phyloP scores from a whole-genome alignment of 2,888 invertebrate species.

The Melinaea menophilus region DNA sequence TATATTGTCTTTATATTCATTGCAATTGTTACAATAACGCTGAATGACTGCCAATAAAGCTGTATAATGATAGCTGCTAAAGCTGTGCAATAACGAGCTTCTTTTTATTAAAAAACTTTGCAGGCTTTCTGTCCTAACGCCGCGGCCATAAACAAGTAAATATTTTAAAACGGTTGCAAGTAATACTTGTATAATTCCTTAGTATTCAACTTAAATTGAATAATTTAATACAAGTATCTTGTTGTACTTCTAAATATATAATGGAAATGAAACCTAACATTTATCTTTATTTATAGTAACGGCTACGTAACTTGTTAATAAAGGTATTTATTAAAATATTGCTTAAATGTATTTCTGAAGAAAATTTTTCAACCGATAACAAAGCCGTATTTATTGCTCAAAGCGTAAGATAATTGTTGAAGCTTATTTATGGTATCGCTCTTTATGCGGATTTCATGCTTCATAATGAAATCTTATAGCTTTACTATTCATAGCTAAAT shows the following conservation, averaged over 20 bases:
- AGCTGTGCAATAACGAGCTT: constrained; percentile 28
- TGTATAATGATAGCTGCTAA: constrained; percentile 32
- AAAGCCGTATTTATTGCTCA: constrained; percentile 27
- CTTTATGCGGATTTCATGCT: constrained; percentile 13
- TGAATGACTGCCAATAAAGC: constrained; percentile 37
- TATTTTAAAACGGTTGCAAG: not conserved
- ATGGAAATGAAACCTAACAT: constrained; percentile 17
- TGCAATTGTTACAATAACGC: constrained; percentile 36
- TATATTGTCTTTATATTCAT: constrained; percentile 37
- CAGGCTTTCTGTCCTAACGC: constrained; percentile 21
- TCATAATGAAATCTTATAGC: no score
- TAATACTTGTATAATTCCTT: no score
- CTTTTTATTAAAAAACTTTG: constrained; percentile 39
- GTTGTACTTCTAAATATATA: not conserved
- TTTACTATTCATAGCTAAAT: no score
- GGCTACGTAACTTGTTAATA: constrained; percentile 25
- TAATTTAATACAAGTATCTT: not conserved
- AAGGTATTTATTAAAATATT: constrained; percentile 23
- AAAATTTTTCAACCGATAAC: constrained; percentile 28
- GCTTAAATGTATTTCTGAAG: constrained; percentile 15
- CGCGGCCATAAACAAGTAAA: constrained; percentile 10
- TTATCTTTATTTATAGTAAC: constrained; percentile 14
- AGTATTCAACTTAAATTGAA: no score
- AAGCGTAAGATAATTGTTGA: constrained; percentile 24
- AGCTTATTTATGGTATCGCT: constrained; percentile 16